A percentile compares a stretch with the other conserved stretches of the same genome.
These are phyloP conservation scores for Hirundichthys speculiger DNA, from an alignment of 2,113 vertebrate genomes.

Conservation along the genomic window DNA sequence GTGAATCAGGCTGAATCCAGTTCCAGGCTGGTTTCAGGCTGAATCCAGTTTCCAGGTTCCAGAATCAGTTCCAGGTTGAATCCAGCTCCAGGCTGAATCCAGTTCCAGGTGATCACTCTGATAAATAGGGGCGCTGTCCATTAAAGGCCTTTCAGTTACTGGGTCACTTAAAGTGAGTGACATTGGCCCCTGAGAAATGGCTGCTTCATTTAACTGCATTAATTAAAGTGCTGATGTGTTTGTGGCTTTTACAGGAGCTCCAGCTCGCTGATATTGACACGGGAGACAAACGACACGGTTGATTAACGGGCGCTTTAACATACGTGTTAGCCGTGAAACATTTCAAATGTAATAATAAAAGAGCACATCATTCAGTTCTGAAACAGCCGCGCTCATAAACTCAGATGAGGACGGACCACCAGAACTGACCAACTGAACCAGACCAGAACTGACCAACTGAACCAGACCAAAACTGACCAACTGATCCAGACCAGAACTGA, in stretches of 20 bases:
- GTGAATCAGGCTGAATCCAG: too few species aligned
- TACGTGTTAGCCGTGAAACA: constrained; percentile 65
- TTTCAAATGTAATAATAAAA: constrained; percentile 75
- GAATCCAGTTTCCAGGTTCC: too few species aligned
- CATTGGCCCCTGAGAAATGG: constrained; percentile 37
- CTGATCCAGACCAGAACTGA: too few species aligned
- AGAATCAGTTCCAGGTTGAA: too few species aligned
- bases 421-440: too few species aligned
- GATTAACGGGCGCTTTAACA: constrained; percentile 76
- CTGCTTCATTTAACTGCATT: constrained; percentile 60
- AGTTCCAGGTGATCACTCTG: constrained; percentile 25
- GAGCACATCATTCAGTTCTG: constrained; percentile 73
- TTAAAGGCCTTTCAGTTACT: constrained; percentile 29
- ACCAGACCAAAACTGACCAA: too few species aligned
- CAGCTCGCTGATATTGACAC: constrained; percentile 44
- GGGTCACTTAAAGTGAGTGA: constrained; percentile 40
- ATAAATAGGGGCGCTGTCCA: constrained; percentile 19
- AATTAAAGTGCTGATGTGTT: constrained; percentile 68
- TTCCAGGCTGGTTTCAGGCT: too few species aligned
- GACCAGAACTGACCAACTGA: too few species aligned
- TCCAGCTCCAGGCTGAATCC: too few species aligned
- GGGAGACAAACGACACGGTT: constrained; percentile 61
- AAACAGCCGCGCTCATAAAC: constrained; percentile 63
- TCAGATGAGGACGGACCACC: constrained; percentile 61
- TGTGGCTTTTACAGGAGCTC: constrained; percentile 43